Conservation (phyloP, 2,113 vertebrate genomes). For the Scopus umbretta region DNA sequence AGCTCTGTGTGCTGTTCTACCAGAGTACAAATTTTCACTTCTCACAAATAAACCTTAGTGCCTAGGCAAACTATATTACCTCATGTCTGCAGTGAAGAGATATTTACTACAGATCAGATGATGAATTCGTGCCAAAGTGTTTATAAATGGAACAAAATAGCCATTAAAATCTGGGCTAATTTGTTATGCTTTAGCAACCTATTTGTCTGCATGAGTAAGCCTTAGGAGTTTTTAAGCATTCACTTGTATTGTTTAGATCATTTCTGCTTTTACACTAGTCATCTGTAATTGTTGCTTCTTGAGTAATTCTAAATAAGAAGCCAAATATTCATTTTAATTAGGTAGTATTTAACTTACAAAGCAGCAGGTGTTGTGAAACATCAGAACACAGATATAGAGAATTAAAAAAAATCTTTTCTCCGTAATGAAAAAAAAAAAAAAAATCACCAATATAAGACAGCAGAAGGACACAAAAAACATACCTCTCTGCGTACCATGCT, state of each 20-base stretch:
- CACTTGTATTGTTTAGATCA: neutral
- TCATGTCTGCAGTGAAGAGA: neutral
- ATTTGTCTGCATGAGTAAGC: neutral
- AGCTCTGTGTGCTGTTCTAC: neutral
- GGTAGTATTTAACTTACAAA: neutral
- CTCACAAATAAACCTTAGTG: neutral
- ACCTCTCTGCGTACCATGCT: conserved; percentile 97
- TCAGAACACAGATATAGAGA: neutral
- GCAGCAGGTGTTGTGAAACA: neutral
- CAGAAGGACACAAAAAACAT: neutral
- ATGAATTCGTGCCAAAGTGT: neutral
- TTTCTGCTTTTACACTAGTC: neutral
- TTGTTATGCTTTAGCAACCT: neutral
- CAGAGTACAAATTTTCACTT: neutral
- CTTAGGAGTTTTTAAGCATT: neutral
- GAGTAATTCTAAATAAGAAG: neutral
- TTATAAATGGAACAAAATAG: neutral
- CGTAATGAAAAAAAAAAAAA: neutral
- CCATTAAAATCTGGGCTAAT: neutral
- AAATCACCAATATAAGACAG: neutral
- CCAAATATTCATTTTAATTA: neutral
- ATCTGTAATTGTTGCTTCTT: neutral
- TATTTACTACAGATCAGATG: neutral
- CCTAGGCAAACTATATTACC: neutral
- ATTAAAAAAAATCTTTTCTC: neutral